phyloP scores from a whole-genome alignment of 2,888 invertebrate genomes.

The Apamea monoglypha region DNA sequence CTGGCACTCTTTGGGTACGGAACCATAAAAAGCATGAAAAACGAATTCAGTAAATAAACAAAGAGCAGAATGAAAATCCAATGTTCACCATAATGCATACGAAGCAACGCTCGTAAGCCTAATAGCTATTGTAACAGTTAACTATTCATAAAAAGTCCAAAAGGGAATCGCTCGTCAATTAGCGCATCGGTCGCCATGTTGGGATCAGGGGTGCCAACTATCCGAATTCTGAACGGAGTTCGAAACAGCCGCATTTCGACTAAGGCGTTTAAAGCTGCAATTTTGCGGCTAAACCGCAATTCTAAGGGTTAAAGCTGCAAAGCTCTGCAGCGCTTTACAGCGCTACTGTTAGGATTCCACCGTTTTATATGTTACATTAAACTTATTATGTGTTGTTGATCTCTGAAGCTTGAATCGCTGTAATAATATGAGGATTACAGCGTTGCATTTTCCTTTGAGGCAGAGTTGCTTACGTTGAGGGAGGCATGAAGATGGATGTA shows the following conservation, averaged over 20 bases:
- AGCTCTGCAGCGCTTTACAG: conserved; percentile 56
- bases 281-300: conserved; percentile 65
- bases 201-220: conserved; percentile 63
- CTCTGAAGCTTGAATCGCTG: conserved; percentile 40
- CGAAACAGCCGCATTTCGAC: conserved; percentile 56
- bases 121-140: conserved; percentile 32
- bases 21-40: not conserved
- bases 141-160: conserved; percentile 48
- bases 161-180: conserved; percentile 55
- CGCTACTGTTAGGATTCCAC: conserved; percentile 36
- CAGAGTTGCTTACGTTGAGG: not conserved
- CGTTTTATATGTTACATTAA: conserved; percentile 57
- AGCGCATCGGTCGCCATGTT: conserved; percentile 52
- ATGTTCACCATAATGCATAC: conserved; percentile 29
- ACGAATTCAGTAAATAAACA: not conserved
- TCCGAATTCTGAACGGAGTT: conserved; percentile 55
- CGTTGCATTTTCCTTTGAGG: conserved; percentile 43
- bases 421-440: conserved; percentile 43
- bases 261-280: conserved; percentile 68
- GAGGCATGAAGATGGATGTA: conserved; percentile 15
- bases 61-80: conserved; percentile 9
- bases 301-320: conserved; percentile 63
- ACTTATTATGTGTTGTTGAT: conserved; percentile 58
- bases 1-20: not conserved
- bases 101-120: conserved; percentile 13